Conservation (phyloP, 2,113 vertebrate genomes). For the Nibea albiflora region DNA sequence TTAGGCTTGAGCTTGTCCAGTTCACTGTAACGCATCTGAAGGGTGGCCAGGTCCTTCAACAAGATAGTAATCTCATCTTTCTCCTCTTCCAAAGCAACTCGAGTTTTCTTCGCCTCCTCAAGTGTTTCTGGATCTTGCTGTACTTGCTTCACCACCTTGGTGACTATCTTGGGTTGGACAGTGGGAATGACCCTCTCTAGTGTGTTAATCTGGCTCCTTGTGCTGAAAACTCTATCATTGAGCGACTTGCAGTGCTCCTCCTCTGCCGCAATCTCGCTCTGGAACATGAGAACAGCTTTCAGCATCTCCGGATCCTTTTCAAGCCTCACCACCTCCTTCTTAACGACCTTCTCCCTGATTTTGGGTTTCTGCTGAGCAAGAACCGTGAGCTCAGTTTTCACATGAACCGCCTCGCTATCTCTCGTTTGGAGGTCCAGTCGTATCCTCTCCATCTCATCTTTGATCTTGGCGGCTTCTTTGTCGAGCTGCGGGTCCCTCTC, state of each 20-base stretch:
- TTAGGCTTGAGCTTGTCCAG: constrained; percentile 85
- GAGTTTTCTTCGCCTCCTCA: constrained; percentile 86
- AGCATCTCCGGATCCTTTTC: constrained; percentile 94
- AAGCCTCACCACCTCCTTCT: constrained; percentile 93
- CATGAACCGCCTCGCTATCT: constrained; percentile 78
- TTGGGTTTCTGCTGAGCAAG: constrained; percentile 87
- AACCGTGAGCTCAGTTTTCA: constrained; percentile 85
- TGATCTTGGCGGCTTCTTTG: constrained; percentile 84
- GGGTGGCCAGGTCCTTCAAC: constrained; percentile 83
- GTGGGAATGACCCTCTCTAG: constrained; percentile 89
- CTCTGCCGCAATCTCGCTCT: constrained; percentile 85
- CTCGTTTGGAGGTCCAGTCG: constrained; percentile 78
- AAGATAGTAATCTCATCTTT: constrained; percentile 80
- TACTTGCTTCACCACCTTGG: constrained; percentile 92
- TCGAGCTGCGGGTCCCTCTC: constrained; percentile 92
- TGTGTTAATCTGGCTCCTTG: constrained; percentile 86
- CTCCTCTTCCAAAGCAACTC: constrained; percentile 86
- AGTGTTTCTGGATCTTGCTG: constrained; percentile 88
- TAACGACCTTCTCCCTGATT: constrained; percentile 89
- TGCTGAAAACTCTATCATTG: constrained; percentile 79
- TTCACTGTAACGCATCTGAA: constrained; percentile 79
- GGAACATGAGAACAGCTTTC: constrained; percentile 84
- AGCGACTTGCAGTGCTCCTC: constrained; percentile 76
- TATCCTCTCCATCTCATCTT: constrained; percentile 84
- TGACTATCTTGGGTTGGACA: constrained; percentile 91